A percentile compares a stretch with the other conserved stretches of the same genome.
These are phyloP conservation scores for Halcyon leucocephala DNA, from an alignment of 2,797 vertebrate species.

Conservation along the genomic window DNA sequence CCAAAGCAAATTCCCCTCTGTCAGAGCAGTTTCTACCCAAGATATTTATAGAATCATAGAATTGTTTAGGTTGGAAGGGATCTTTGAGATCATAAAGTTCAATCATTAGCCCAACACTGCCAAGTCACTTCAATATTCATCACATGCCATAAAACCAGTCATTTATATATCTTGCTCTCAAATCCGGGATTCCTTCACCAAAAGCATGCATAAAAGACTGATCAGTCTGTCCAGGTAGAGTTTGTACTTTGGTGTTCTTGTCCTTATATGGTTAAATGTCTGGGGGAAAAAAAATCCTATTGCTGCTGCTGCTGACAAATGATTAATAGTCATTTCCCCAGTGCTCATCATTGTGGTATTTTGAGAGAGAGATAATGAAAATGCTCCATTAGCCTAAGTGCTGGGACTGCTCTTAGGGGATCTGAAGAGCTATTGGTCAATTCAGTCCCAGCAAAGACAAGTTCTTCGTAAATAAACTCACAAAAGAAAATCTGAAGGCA, in stretches of 20 bases:
- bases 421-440: not conserved
- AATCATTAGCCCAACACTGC: too few relatives aligned
- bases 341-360: not conserved
- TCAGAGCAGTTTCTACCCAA: not conserved
- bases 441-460: not conserved
- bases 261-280: not conserved
- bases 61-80: too few relatives aligned
- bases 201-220: not conserved
- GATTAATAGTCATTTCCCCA: conserved; percentile 9
- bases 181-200: too few relatives aligned
- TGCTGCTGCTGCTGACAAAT: not conserved
- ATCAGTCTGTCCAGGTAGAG: not conserved
- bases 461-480: not conserved
- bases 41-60: not conserved
- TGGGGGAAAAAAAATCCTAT: not conserved
- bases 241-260: not conserved
- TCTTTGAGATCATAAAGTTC: too few relatives aligned
- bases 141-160: too few relatives aligned
- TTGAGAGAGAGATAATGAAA: not conserved
- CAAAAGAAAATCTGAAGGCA: not conserved
- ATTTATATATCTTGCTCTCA: too few relatives aligned
- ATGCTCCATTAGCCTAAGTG: not conserved
- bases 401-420: not conserved
- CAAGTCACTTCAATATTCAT: too few relatives aligned
- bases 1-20: not conserved